Evolutionary conservation across 23 tunicate genomes (phyloP).

Genomic region (Trididemnum nubilum): DNA sequence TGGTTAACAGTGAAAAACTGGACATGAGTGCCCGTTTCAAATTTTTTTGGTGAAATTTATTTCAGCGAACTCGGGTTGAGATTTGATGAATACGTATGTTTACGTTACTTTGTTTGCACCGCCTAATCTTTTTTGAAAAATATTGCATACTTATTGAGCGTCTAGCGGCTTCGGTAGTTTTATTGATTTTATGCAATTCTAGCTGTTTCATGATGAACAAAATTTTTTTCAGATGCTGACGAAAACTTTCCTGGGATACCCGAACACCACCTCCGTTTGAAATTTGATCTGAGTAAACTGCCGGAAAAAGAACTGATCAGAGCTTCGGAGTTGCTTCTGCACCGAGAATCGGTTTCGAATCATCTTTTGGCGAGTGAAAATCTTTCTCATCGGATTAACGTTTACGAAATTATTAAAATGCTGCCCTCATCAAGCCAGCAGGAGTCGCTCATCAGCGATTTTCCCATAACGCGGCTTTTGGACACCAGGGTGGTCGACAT

Average conservation of each 20-base stretch:
- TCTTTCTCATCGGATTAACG: slow-evolving; percentile 68
- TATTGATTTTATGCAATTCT: neutral
- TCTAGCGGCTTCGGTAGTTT: no score
- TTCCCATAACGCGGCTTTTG: slow-evolving; percentile 56
- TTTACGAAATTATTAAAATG: slow-evolving; percentile 78
- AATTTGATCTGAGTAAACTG: slow-evolving; percentile 63
- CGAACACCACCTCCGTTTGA: slow-evolving; percentile 77
- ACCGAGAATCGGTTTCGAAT: slow-evolving; percentile 54
- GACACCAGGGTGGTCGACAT: slow-evolving; percentile 65
- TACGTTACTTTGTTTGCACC: no score
- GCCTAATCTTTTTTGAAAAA: no score
- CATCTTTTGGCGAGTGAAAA: slow-evolving; percentile 34
- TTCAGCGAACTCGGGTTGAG: no score
- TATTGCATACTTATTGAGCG: no score
- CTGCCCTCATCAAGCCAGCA: neutral
- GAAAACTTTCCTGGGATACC: slow-evolving; percentile 61
- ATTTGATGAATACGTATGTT: no score
- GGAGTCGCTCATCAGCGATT: neutral
- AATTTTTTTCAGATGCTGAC: slow-evolving; percentile 46
- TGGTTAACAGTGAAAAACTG: no score
- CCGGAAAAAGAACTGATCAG: slow-evolving; percentile 59
- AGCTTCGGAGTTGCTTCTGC: slow-evolving; percentile 79
- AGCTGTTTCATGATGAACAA: neutral
- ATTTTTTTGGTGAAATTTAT: no score
- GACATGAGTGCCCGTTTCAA: no score